Evolutionary conservation across 2,888 invertebrate species (phyloP).

Genomic region (Protula sp.): DNA sequence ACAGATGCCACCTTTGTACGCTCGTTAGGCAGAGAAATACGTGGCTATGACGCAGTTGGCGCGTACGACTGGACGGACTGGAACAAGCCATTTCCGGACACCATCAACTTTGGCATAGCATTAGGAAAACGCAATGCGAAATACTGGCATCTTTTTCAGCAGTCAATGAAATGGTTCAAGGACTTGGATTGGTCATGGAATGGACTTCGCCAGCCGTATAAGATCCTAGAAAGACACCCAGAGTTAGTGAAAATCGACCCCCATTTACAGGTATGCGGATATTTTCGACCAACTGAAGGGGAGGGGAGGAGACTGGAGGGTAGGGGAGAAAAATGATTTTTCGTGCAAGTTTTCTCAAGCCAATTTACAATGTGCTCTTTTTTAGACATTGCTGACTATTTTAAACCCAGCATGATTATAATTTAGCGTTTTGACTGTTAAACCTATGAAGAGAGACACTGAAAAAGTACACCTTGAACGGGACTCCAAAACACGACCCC

Average conservation of each 20-base stretch:
- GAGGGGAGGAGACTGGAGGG: too few species aligned
- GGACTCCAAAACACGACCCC: too few species aligned
- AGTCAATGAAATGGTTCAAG: constrained; percentile 30
- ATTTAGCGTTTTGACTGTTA: too few species aligned
- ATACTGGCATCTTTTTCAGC: constrained; percentile 28
- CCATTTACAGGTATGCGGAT: too few species aligned
- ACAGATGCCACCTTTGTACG: constrained; percentile 45
- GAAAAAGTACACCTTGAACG: too few species aligned
- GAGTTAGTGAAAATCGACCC: constrained; percentile 36
- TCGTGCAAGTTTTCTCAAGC: too few species aligned
- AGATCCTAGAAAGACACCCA: constrained; percentile 39
- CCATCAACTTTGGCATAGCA: constrained; percentile 35
- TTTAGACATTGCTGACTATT: too few species aligned
- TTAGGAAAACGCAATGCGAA: constrained; percentile 34
- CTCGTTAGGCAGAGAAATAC: constrained; percentile 21
- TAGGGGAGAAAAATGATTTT: too few species aligned
- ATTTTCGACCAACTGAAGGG: too few species aligned
- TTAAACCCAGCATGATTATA: too few species aligned
- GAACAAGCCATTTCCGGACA: constrained; percentile 34
- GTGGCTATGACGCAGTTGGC: constrained; percentile 40
- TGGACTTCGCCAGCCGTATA: constrained; percentile 28
- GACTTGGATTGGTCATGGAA: constrained; percentile 31
- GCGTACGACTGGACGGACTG: constrained; percentile 42
- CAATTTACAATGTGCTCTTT: too few species aligned
- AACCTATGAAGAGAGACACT: too few species aligned